Percentiles rank a stretch among this genome's conserved stretches.
These are phyloP conservation scores for Drosophila hawaiiensis DNA, from an alignment of 2,888 invertebrate genomes.

Conservation along the genomic window DNA sequence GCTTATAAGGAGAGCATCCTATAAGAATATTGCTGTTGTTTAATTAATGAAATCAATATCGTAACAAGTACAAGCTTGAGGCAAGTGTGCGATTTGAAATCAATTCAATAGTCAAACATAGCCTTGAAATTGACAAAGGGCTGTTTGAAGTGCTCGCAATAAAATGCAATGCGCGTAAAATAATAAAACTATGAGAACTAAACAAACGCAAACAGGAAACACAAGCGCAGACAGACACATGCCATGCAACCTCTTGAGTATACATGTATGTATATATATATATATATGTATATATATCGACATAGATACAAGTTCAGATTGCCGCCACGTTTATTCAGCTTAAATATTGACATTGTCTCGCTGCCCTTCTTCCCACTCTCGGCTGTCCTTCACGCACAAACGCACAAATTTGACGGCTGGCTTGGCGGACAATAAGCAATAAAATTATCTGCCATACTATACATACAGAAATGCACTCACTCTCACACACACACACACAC, in stretches of 20 bases:
- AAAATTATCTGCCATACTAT: slow-evolving; percentile 77
- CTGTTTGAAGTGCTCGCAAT: slow-evolving; percentile 1
- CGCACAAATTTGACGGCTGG: slow-evolving; percentile 71
- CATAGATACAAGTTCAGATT: slow-evolving; percentile 61
- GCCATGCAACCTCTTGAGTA: slow-evolving; percentile 30
- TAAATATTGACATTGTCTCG: slow-evolving; percentile 62
- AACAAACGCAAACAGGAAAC: slow-evolving; percentile 36
- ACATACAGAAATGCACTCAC: slow-evolving; percentile 46
- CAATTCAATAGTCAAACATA: slow-evolving; percentile 13
- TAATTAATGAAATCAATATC: not conserved
- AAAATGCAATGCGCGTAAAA: slow-evolving; percentile 54
- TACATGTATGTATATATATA: not conserved
- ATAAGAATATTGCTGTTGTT: not conserved
- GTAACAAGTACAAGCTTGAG: not conserved
- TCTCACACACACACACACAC: slow-evolving; percentile 11
- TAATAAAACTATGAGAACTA: slow-evolving; percentile 66
- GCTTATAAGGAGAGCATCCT: not conserved
- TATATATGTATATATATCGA: not conserved
- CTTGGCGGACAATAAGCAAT: slow-evolving; percentile 76
- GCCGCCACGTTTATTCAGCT: slow-evolving; percentile 51
- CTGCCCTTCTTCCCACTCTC: slow-evolving; percentile 1
- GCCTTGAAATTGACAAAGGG: slow-evolving; percentile 24
- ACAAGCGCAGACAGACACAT: not conserved
- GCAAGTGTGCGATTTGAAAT: not conserved
- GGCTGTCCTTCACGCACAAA: slow-evolving; percentile 68